These are phyloP conservation scores for Periphyllus acericola DNA, from an alignment of 2,888 invertebrate genomes.

Conservation along the genomic window DNA sequence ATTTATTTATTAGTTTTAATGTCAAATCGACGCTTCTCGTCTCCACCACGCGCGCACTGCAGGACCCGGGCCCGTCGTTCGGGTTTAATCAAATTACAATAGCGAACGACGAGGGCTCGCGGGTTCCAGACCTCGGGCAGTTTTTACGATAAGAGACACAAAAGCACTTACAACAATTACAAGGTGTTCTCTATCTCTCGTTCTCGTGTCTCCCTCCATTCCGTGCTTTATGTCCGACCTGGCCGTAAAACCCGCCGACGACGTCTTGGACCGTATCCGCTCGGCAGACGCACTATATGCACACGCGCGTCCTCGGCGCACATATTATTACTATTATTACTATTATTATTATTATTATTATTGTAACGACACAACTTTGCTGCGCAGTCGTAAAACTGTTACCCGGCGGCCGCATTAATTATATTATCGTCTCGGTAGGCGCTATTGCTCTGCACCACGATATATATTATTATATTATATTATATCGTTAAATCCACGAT, in stretches of 20 bases:
- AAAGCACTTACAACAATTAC: slow-evolving; percentile 60
- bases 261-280: slow-evolving; percentile 36
- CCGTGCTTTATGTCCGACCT: not conserved
- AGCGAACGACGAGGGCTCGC: not conserved
- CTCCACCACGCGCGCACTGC: too few species aligned
- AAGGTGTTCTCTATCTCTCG: slow-evolving; percentile 21
- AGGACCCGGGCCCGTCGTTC: not conserved
- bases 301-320: not conserved
- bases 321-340: not conserved
- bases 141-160: slow-evolving; percentile 55
- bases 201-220: not conserved
- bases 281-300: not conserved
- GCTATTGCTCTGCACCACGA: not conserved
- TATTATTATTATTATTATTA: not conserved
- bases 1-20: not conserved
- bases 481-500: slow-evolving; percentile 45
- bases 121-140: slow-evolving; percentile 17
- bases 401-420: slow-evolving; percentile 41
- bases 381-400: slow-evolving; percentile 43
- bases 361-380: slow-evolving; percentile 40
- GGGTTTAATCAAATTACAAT: slow-evolving; percentile 47
- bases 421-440: slow-evolving; percentile 38
- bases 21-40: not conserved
- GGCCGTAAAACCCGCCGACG: slow-evolving; percentile 48
- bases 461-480: not conserved